Conservation (phyloP, 2,888 invertebrate genomes). For the Epinotia ramella region DNA sequence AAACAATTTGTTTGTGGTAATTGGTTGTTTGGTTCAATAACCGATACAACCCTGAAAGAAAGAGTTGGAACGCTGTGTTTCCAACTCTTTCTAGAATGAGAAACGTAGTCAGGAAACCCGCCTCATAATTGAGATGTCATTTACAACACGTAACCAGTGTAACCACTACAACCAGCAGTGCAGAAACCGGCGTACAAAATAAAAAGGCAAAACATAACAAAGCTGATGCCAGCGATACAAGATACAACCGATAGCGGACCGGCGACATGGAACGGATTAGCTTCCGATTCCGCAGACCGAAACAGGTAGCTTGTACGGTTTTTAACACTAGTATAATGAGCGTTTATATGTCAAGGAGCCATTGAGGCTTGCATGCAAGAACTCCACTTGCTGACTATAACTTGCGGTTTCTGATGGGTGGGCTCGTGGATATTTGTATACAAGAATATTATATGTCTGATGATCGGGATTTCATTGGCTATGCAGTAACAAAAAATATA, state of each 20-base stretch:
- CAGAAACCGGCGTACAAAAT: constrained; percentile 46
- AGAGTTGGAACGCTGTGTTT: too few relatives aligned
- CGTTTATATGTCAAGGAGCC: constrained; percentile 38
- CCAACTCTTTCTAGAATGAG: too few relatives aligned
- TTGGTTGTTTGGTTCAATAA: too few relatives aligned
- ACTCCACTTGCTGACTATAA: too few relatives aligned
- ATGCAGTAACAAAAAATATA: too few relatives aligned
- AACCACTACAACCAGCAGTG: constrained; percentile 16
- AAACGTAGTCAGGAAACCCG: neutral
- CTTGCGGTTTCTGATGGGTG: too few relatives aligned
- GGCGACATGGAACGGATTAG: constrained; percentile 58
- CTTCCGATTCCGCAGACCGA: constrained; percentile 38
- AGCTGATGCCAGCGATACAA: constrained; percentile 55
- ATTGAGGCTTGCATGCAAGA: neutral
- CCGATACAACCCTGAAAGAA: too few relatives aligned
- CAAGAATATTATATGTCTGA: too few relatives aligned
- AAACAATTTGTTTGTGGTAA: too few relatives aligned
- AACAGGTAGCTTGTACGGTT: constrained; percentile 33
- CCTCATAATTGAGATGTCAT: neutral
- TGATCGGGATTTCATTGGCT: too few relatives aligned
- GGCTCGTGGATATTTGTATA: too few relatives aligned
- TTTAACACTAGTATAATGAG: constrained; percentile 26
- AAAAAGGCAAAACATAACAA: constrained; percentile 55
- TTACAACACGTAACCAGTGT: constrained; percentile 19
- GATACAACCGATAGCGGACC: constrained; percentile 56